A percentile compares a stretch with the other conserved stretches of the same genome.
These are phyloP conservation scores for Cabera pusaria DNA, from an alignment of 2,888 invertebrate species.

Conservation along the genomic window DNA sequence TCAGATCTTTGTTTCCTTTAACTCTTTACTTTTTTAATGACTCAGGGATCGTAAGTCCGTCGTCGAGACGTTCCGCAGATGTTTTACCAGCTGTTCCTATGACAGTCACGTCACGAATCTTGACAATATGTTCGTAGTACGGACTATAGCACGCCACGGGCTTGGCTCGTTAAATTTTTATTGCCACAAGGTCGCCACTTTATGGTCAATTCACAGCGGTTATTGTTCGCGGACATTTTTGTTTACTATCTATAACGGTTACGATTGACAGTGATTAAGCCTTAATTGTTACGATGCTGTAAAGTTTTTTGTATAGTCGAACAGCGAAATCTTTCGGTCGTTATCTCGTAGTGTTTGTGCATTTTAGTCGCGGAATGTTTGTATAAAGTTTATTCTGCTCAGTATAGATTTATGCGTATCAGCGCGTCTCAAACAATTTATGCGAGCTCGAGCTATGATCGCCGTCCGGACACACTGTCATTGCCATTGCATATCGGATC, in stretches of 20 bases:
- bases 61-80: slow-evolving; percentile 51
- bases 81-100: slow-evolving; percentile 75
- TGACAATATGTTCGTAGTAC: slow-evolving; percentile 66
- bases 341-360: slow-evolving; percentile 10
- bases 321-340: slow-evolving; percentile 49
- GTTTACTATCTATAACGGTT: slow-evolving; percentile 71
- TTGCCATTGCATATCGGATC: slow-evolving; percentile 32
- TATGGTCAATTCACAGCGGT: slow-evolving; percentile 82
- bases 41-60: slow-evolving; percentile 38
- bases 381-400: slow-evolving; percentile 34
- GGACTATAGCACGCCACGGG: slow-evolving; percentile 61
- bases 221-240: slow-evolving; percentile 76
- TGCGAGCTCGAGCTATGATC: slow-evolving; percentile 30
- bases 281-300: slow-evolving; percentile 73
- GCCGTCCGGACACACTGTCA: slow-evolving; percentile 24
- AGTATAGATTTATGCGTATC: slow-evolving; percentile 42
- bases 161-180: slow-evolving; percentile 83
- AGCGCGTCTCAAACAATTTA: slow-evolving; percentile 32
- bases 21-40: slow-evolving; percentile 58
- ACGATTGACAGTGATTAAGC: slow-evolving; percentile 76
- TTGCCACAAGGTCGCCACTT: slow-evolving; percentile 82
- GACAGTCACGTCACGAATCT: slow-evolving; percentile 65
- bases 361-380: slow-evolving; percentile 15
- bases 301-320: slow-evolving; percentile 61
- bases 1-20: slow-evolving; percentile 51